Evolutionary conservation across 2,113 vertebrate genomes (phyloP).

Genomic region (Varanus komodoensis): DNA sequence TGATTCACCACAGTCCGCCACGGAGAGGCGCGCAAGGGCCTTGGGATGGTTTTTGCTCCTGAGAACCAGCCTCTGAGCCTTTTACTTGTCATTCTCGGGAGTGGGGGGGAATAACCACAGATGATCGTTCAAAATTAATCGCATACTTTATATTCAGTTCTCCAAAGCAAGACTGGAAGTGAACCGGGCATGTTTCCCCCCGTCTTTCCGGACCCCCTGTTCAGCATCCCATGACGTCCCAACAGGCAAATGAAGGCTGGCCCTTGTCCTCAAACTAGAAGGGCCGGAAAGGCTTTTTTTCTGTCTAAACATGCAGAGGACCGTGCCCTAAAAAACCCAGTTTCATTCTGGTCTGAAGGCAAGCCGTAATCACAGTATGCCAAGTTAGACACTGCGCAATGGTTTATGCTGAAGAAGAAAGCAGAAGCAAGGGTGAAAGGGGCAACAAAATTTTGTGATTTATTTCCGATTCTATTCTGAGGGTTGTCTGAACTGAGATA

Average conservation of each 20-base stretch:
- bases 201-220: neutral
- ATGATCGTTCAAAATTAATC: neutral
- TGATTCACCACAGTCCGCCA: too few species aligned
- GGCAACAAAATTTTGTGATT: too few species aligned
- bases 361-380: neutral
- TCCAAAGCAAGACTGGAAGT: neutral
- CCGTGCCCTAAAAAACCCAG: too few species aligned
- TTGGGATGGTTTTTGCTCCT: neutral
- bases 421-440: neutral
- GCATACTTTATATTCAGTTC: neutral
- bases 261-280: neutral
- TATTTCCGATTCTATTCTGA: neutral
- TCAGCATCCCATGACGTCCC: neutral
- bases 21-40: too few species aligned
- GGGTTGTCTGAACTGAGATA: neutral
- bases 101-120: neutral
- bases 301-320: too few species aligned
- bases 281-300: too few species aligned
- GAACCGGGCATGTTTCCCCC: neutral
- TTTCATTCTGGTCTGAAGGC: slow-evolving; percentile 5
- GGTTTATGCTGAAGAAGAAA: neutral
- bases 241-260: neutral
- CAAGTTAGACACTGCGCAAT: neutral
- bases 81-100: neutral
- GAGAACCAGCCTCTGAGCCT: neutral